phyloP scores from a whole-genome alignment of 2,797 vertebrate genomes.

The Galago senegalensis region DNA sequence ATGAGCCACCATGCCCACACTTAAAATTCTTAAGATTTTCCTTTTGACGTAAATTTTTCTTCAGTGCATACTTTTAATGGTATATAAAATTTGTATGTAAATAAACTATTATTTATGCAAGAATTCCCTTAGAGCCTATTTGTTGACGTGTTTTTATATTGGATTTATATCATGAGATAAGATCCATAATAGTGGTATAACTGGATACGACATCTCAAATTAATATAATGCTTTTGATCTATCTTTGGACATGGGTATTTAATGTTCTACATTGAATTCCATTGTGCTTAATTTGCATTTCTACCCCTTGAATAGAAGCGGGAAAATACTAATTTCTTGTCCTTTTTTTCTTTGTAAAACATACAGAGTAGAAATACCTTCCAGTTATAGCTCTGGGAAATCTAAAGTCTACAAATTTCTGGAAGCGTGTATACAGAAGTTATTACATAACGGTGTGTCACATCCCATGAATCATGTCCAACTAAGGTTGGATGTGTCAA shows the following conservation, averaged over 20 bases:
- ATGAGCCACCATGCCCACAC: background rate
- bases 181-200: background rate
- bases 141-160: background rate
- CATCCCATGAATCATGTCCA: background rate
- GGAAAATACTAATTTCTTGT: background rate
- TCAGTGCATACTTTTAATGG: background rate
- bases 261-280: background rate
- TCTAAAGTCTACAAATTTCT: background rate
- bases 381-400: background rate
- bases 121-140: background rate
- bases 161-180: background rate
- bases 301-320: background rate
- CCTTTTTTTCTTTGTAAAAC: background rate
- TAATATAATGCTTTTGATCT: background rate
- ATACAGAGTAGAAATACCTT: background rate
- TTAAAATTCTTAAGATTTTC: background rate
- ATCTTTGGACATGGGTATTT: background rate
- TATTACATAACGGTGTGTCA: background rate
- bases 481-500: background rate
- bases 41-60: background rate
- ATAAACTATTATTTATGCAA: constrained; percentile 17
- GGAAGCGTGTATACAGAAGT: background rate
- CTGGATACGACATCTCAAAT: background rate
- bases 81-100: background rate
- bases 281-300: background rate